phyloP scores from a whole-genome alignment of 92 coral and sea anemone genomes.

The Heteractis magnifica region DNA sequence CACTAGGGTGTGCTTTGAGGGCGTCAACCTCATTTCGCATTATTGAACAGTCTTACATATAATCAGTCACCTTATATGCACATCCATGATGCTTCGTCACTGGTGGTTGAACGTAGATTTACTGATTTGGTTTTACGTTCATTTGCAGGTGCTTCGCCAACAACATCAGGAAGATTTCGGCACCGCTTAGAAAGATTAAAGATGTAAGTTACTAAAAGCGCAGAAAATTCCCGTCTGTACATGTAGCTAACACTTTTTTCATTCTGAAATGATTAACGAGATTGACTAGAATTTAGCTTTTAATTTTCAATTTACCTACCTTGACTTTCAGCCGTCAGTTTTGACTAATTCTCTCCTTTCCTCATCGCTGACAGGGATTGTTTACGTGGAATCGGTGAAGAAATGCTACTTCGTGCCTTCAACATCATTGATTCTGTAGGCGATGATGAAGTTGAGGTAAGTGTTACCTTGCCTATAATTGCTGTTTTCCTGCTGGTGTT shows the following conservation, averaged over 20 bases:
- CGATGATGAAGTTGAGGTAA: conserved; percentile 87
- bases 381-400: conserved; percentile 78
- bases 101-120: background rate
- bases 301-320: background rate
- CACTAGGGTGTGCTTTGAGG: too few relatives aligned
- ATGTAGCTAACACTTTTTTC: too few relatives aligned
- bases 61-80: too few relatives aligned
- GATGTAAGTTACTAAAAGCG: conserved; percentile 33
- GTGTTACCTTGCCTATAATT: background rate
- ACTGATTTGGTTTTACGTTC: background rate
- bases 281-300: background rate
- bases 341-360: too few relatives aligned
- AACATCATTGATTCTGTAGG: conserved; percentile 63
- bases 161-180: conserved; percentile 80
- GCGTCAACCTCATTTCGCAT: too few relatives aligned
- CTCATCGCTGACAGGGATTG: conserved; percentile 60
- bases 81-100: background rate
- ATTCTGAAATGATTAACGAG: background rate
- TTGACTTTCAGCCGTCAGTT: too few relatives aligned
- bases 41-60: too few relatives aligned
- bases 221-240: background rate
- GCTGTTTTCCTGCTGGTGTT: background rate
- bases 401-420: conserved; percentile 62
- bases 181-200: conserved; percentile 83
- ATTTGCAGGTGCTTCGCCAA: conserved; percentile 62